Base-by-base conservation (phyloP, 2,113 vertebrate species). In the Echinops telfairi region DNA sequence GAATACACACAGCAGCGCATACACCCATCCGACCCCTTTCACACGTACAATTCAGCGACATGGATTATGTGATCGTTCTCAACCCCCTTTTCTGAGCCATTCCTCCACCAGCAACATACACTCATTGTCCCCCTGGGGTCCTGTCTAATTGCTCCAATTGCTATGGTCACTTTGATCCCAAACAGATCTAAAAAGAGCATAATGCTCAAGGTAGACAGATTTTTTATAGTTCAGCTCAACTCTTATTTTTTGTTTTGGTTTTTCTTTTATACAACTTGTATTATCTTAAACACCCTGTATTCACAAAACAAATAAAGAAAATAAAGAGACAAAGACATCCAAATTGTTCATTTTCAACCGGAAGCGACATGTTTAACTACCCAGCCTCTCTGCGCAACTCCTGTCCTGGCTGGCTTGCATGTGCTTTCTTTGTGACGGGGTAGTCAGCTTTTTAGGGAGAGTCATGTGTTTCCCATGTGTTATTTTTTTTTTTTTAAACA, bases 401-500 rank as follows among this genome's bases (percentile, higher is more conserved):
- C 79, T 43, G 19, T 0, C 12, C 11, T 60, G 73, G 27, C 47
- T 60, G 22, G 31, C 38, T 22, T 4, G 3, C 29, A 9, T n/a
- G 14, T 47, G 16, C 5, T 87, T 88, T 47, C 70, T 62, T 36
- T 86, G 60, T 57, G 60, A 19, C 2, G 3, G 33, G 27, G 29
- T 27, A 64, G 31, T 86, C 33, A 89, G 17, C 43, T 62, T 64
- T 73, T 91, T 43, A 12, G 57, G 33, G 31, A 76, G 25, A 58
- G 33, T 36, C 2, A 0, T 40, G 17, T 66, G 20, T 66, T 87
- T 36, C 12, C 73, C 10, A 14, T 43, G n/a, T 22, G 70, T 87
- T 17, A 47, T 0, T 70, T 97, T 87, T 92, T 90, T 60, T 60
- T 83, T 78, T 79, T 91, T 86, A 95, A 93, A 95, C 0, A 79